A percentile compares a stretch with the other conserved stretches of the same genome.
Evolutionary conservation across 2,113 vertebrate genomes (phyloP).

Genomic region (Pangasianodon hypophthalmus): DNA sequence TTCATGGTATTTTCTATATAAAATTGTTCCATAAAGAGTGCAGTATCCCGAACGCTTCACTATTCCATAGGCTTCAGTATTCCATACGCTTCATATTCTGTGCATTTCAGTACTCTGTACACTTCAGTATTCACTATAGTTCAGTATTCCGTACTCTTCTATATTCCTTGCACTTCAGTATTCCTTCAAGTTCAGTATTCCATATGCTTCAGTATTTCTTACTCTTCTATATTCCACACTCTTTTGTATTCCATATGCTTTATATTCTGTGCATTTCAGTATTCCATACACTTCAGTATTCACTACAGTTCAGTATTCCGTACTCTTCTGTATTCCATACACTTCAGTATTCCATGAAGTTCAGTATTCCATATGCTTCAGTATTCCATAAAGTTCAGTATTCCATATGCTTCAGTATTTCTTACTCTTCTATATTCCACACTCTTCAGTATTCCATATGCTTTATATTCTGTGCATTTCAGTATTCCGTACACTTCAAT

Average conservation of each 20-base stretch:
- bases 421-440: not conserved
- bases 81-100: not conserved
- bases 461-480: no score
- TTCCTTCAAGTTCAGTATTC: not conserved
- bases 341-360: not conserved
- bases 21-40: not conserved
- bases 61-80: not conserved
- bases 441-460: not conserved
- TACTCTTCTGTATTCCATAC: not conserved
- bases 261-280: no score
- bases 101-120: not conserved
- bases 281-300: not conserved
- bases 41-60: not conserved
- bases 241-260: not conserved
- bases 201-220: not conserved
- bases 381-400: no score
- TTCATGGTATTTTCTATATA: not conserved
- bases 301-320: not conserved
- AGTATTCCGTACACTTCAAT: not conserved
- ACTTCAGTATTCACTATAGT: not conserved
- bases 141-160: not conserved
- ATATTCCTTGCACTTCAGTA: not conserved
- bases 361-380: no score
- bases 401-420: no score
- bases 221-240: not conserved